These are phyloP conservation scores for Baryphthengus martii DNA, from an alignment of 2,113 vertebrate genomes.

Conservation along the genomic window DNA sequence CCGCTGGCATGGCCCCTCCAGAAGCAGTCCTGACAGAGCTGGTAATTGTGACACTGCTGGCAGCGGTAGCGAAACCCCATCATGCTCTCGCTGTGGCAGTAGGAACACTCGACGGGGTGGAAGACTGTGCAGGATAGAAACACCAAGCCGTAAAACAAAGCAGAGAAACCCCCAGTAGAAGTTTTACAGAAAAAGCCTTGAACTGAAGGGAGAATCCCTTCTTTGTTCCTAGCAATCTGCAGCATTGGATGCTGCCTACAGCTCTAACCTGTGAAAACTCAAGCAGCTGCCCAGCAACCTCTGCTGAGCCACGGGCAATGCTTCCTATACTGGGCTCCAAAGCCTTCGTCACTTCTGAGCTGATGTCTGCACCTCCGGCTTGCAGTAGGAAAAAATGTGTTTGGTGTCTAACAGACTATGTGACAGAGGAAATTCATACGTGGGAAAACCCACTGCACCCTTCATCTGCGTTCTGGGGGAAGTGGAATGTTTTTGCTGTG, in stretches of 20 bases:
- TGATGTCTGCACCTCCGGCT: neutral
- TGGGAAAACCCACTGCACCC: neutral
- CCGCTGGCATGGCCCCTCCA: constrained; percentile 98
- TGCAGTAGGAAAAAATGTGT: neutral
- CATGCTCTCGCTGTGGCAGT: constrained; percentile 99
- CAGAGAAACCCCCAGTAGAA: neutral
- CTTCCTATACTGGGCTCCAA: neutral
- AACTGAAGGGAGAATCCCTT: neutral
- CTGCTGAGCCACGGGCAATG: neutral
- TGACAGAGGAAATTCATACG: fast-evolving
- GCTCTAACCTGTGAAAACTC: neutral
- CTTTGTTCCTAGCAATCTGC: neutral
- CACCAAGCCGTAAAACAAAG: neutral
- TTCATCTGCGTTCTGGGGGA: neutral
- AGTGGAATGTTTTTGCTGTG: neutral
- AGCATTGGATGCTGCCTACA: fast-evolving
- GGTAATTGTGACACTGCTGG: constrained; percentile 99
- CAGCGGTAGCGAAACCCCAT: constrained; percentile 99
- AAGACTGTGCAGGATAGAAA: constrained; percentile 81
- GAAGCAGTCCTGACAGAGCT: constrained; percentile 99
- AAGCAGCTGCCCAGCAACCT: neutral
- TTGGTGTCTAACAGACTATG: neutral
- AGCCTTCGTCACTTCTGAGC: neutral
- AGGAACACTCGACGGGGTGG: constrained; percentile 98
- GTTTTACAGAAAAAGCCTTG: neutral